A percentile compares a stretch with the other conserved stretches of the same genome.
Evolutionary conservation across 2,888 invertebrate species (phyloP).

Genomic region (Melinaea menophilus): DNA sequence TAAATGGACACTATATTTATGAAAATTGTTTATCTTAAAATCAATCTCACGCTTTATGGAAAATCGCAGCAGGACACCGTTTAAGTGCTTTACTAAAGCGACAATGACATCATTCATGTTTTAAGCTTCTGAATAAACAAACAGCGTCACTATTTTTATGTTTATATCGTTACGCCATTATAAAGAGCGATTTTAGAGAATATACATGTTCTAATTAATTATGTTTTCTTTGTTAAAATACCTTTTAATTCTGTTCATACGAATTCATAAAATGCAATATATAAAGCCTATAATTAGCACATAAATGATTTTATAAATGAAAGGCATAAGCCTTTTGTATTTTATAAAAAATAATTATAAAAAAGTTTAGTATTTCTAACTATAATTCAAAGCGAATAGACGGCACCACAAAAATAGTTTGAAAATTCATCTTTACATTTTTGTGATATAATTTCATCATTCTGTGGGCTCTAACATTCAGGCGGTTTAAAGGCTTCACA

Average conservation of each 20-base stretch:
- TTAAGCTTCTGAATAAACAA: conserved; percentile 16
- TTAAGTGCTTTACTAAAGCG: conserved; percentile 9
- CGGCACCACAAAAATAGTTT: conserved; percentile 37
- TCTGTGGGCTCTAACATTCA: conserved; percentile 39
- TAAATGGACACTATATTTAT: conserved; percentile 12
- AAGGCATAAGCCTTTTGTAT: too few relatives aligned
- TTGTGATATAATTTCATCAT: conserved; percentile 48
- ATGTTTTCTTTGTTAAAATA: too few relatives aligned
- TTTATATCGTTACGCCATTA: too few relatives aligned
- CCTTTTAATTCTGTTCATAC: too few relatives aligned
- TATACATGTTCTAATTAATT: too few relatives aligned
- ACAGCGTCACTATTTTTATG: conserved; percentile 2
- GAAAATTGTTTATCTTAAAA: conserved; percentile 11
- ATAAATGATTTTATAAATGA: too few relatives aligned
- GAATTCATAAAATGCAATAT: too few relatives aligned
- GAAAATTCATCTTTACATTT: conserved; percentile 38
- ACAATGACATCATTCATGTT: conserved; percentile 12
- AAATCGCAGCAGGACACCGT: conserved; percentile 16
- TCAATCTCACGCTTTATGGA: conserved; percentile 15
- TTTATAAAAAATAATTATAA: too few relatives aligned
- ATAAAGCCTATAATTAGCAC: too few relatives aligned
- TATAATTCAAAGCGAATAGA: conserved; percentile 8
- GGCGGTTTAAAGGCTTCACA: conserved; percentile 44
- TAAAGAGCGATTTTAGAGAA: too few relatives aligned
- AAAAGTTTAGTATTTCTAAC: neutral